A percentile compares a stretch with the other conserved stretches of the same genome.
phyloP scores from a whole-genome alignment of 2,888 invertebrate species.

The Ariolimax columbianus region DNA sequence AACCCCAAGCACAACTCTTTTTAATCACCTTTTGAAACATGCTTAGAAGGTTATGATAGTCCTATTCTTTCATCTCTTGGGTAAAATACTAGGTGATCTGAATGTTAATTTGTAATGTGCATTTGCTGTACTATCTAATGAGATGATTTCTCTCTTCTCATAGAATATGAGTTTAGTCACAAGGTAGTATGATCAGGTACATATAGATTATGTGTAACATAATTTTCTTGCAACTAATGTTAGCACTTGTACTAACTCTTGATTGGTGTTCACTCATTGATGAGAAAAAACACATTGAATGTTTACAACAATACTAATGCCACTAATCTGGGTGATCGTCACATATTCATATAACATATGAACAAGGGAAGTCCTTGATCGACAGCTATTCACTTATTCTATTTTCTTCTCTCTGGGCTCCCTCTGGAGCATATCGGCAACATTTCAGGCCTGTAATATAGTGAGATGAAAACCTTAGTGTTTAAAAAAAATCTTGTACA shows the following conservation, averaged over 20 bases:
- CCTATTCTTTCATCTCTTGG: too few species aligned
- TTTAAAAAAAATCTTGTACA: too few species aligned
- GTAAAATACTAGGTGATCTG: too few species aligned
- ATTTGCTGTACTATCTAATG: not conserved
- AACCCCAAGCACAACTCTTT: too few species aligned
- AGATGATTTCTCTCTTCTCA: not conserved
- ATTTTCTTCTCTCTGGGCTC: not conserved
- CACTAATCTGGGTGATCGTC: not conserved
- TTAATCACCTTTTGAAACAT: too few species aligned
- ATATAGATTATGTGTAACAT: not conserved
- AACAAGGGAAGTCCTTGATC: not conserved
- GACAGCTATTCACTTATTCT: not conserved
- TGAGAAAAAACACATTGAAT: too few species aligned
- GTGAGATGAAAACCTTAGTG: too few species aligned
- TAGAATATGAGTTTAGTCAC: slow-evolving; percentile 3
- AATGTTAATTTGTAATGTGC: not conserved
- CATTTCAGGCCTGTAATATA: too few species aligned
- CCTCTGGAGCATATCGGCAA: too few species aligned
- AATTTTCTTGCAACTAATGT: not conserved
- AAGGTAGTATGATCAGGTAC: not conserved
- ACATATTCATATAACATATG: not conserved
- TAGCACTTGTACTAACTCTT: not conserved
- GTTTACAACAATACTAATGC: not conserved
- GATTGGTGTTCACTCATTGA: not conserved
- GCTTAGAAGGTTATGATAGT: too few species aligned